Evolutionary conservation across 2,888 invertebrate species (phyloP).

Genomic region (Syrista parreyssii): DNA sequence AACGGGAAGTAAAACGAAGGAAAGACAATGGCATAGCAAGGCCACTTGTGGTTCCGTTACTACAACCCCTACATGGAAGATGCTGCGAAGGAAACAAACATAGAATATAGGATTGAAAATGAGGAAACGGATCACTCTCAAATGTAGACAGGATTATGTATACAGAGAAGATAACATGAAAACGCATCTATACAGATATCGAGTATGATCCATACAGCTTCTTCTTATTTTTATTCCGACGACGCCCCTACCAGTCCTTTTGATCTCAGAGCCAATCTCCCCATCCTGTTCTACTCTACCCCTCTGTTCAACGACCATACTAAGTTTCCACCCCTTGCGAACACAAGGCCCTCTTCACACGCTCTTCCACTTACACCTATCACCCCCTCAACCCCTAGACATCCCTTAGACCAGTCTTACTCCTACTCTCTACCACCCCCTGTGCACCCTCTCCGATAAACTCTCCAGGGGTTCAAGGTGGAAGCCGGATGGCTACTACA

Average conservation of each 20-base stretch:
- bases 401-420: conserved; percentile 8
- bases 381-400: conserved; percentile 20
- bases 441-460: conserved; percentile 43
- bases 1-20: background rate
- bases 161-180: background rate
- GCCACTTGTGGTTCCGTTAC: no score
- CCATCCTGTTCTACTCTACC: conserved; percentile 23
- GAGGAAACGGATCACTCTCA: no score
- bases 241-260: conserved; percentile 32
- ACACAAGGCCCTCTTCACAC: conserved; percentile 45
- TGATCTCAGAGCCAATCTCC: conserved; percentile 46
- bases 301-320: conserved; percentile 13
- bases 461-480: conserved; percentile 35
- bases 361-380: conserved; percentile 49
- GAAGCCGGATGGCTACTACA: conserved; percentile 45
- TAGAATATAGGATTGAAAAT: no score
- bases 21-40: background rate
- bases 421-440: conserved; percentile 17
- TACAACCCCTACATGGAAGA: no score
- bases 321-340: conserved; percentile 26
- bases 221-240: conserved; percentile 30
- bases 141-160: background rate
- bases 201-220: conserved; percentile 14
- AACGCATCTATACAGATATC: conserved; percentile 12
- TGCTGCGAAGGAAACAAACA: no score